Evolutionary conservation across 2,113 vertebrate species (phyloP).

Genomic region (Triplophysa siluroides): DNA sequence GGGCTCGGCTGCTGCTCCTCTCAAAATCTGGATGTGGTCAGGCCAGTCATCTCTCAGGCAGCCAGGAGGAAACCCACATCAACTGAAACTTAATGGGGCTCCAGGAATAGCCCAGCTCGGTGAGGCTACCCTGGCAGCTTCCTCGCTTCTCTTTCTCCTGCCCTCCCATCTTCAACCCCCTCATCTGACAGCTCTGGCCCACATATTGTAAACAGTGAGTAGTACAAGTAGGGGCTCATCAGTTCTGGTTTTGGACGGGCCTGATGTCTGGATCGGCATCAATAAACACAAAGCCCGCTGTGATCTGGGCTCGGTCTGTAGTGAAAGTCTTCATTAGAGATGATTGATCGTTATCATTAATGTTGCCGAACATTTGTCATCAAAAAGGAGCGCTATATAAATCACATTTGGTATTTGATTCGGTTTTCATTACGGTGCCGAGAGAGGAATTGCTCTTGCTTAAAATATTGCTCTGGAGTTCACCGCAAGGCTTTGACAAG

Average conservation of each 20-base stretch:
- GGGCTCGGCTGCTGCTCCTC: conserved; percentile 60
- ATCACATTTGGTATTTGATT: conserved; percentile 40
- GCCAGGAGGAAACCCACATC: conserved; percentile 98
- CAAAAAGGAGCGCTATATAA: conserved; percentile 18
- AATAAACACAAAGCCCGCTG: conserved; percentile 47
- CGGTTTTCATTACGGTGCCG: conserved; percentile 28
- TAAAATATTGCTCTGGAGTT: conserved; percentile 26
- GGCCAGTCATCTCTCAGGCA: conserved; percentile 96
- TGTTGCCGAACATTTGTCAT: conserved; percentile 36
- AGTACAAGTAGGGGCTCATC: conserved; percentile 39
- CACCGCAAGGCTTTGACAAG: conserved; percentile 17
- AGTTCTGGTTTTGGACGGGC: conserved; percentile 44
- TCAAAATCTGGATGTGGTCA: conserved; percentile 90
- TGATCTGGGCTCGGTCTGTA: conserved; percentile 30
- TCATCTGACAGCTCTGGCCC: conserved; percentile 31
- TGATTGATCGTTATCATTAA: conserved; percentile 27
- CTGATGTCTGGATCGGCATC: conserved; percentile 46
- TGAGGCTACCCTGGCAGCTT: conserved; percentile 67
- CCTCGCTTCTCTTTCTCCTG: conserved; percentile 61
- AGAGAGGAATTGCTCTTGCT: conserved; percentile 1
- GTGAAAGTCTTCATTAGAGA: conserved; percentile 18
- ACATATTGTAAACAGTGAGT: conserved; percentile 51
- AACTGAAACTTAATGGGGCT: conserved; percentile 87
- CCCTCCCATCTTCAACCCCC: conserved; percentile 36
- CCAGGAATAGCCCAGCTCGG: conserved; percentile 73